Conservation (phyloP, 1,140 invertebrate genomes). For the Chironomus tepperi region DNA sequence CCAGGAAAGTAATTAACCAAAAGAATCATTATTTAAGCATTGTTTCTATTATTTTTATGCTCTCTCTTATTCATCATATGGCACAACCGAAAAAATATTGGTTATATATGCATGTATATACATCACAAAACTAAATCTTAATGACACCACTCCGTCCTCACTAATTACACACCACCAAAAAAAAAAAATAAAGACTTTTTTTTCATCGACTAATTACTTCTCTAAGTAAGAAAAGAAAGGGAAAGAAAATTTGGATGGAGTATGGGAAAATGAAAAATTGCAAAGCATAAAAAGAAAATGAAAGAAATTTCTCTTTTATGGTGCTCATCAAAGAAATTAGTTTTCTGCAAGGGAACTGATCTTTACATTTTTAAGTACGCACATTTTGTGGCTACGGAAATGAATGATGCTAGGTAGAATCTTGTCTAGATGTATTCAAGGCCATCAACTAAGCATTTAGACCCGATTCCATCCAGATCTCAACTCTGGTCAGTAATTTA, state of each 20-base stretch:
- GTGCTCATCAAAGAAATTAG: not conserved
- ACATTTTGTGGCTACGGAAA: too few species aligned
- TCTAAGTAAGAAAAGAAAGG: not conserved
- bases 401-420: too few species aligned
- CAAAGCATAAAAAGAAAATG: not conserved
- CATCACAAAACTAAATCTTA: conserved; percentile 4
- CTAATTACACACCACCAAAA: not conserved
- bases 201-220: conserved; percentile 13
- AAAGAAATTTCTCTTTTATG: not conserved
- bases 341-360: too few species aligned
- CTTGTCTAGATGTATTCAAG: too few species aligned
- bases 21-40: not conserved
- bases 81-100: conserved; percentile 10
- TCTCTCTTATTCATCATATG: not conserved
- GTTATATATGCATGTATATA: not conserved
- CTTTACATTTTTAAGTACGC: too few species aligned
- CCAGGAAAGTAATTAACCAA: not conserved
- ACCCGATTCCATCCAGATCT: too few species aligned
- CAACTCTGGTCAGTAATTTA: too few species aligned
- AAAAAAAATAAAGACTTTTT: not conserved
- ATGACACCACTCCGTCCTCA: conserved; percentile 11
- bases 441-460: too few species aligned
- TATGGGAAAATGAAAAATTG: not conserved
- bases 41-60: not conserved
- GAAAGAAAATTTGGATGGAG: not conserved